Conservation (phyloP, 2,888 invertebrate species). For the Podotricha telesiphe region DNA sequence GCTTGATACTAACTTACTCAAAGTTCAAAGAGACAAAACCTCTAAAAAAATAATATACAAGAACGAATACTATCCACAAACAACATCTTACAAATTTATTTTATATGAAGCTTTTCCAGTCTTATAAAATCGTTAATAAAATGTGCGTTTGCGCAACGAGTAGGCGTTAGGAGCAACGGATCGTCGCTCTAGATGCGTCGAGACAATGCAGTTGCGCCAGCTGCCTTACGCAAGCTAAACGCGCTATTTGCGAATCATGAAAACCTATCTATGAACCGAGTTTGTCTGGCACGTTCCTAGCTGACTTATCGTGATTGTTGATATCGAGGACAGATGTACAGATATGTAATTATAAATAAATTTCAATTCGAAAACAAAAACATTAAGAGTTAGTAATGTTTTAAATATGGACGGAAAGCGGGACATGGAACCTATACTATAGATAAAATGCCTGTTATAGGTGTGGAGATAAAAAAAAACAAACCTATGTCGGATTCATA, state of each 20-base stretch:
- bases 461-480: neutral
- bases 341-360: constrained; percentile 22
- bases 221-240: constrained; percentile 41
- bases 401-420: no score
- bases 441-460: no score
- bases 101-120: neutral
- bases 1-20: no score
- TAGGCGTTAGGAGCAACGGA: constrained; percentile 38
- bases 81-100: neutral
- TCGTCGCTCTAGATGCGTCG: constrained; percentile 43
- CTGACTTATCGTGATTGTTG: constrained; percentile 25
- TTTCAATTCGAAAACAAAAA: neutral
- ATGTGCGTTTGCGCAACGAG: constrained; percentile 43
- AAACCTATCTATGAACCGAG: constrained; percentile 44
- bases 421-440: no score
- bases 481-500: neutral
- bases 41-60: neutral
- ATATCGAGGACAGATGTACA: constrained; percentile 19
- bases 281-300: constrained; percentile 30
- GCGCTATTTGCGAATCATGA: constrained; percentile 46
- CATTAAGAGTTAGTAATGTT: no score
- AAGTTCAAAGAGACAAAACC: neutral
- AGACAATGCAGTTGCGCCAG: constrained; percentile 46
- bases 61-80: neutral
- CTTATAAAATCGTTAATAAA: constrained; percentile 34